Base-by-base conservation (phyloP, 1,140 invertebrate species). In the Drosophila sp. region DNA sequence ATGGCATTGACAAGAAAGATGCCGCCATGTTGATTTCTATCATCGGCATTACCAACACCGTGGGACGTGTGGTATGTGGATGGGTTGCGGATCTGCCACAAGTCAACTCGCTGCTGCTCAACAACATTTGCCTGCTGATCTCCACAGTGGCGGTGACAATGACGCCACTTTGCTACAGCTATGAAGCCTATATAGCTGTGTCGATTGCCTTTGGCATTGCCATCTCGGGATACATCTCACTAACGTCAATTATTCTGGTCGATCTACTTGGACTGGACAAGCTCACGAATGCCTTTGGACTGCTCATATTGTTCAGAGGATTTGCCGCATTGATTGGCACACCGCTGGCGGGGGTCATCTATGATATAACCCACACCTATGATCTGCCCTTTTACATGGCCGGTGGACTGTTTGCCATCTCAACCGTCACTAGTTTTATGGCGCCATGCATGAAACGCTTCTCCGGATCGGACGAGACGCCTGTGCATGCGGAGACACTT, bases 221-320 rank as follows among this genome's bases (percentile, higher is more conserved):
- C 87, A 97, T 99, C 62, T 98, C 98, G 74, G 98, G 98, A 29
- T 99, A 99, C 92, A 98, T 99, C 79, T 99, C 98, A 0, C 93
- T 99, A 40, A 99, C 98, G 34, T 99, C 98, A 14, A 99, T 99
- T 90, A 98, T 99, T 83, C 93, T 99, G 48, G 98, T 99, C 74
- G 98, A 99, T 90, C 93, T 99, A 13, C 93, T 99, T 32, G 98
- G 98, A 9, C 93, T 99, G 81, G 98, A 99, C 79, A 97, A 97
- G 92, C 93, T 99, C 67, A 99, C 98, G 38, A 99, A 98, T 91
- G 98, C 98, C 16, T 99, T 99, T 92, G 98, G 98, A 32, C 93
- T 99, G 54, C 93, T 99, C 48, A 98, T 99, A 78, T 93, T 99
- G 71, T 98, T 99, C 93, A 95, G 98, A 92, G 98, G 98, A 16